Evolutionary conservation across 2,113 vertebrate genomes (phyloP).

Genomic region (Notothenia rossii): DNA sequence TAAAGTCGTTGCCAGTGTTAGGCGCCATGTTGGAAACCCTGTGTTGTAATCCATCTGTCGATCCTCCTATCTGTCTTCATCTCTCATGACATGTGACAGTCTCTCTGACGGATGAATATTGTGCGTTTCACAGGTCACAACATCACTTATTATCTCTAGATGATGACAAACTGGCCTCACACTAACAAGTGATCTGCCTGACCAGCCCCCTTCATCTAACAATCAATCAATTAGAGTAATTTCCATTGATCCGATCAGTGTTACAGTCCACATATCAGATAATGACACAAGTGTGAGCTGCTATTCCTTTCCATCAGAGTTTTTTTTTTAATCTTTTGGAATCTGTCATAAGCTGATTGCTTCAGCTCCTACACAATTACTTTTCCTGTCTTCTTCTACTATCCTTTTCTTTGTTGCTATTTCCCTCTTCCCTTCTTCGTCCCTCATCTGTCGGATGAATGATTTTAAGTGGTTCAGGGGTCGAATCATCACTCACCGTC

Average conservation of each 20-base stretch:
- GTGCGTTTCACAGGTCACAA: constrained; percentile 54
- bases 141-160: constrained; percentile 36
- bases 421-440: neutral
- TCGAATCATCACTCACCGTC: constrained; percentile 47
- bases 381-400: neutral
- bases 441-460: constrained; percentile 36
- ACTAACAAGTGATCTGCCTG: constrained; percentile 27
- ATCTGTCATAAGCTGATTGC: constrained; percentile 5
- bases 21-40: neutral
- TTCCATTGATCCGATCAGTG: constrained; percentile 50
- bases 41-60: neutral
- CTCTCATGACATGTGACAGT: constrained; percentile 39
- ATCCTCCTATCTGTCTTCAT: constrained; percentile 24
- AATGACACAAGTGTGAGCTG: neutral
- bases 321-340: neutral
- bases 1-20: constrained; percentile 5
- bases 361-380: neutral
- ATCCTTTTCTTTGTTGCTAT: neutral
- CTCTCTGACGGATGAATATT: constrained; percentile 48
- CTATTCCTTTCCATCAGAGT: constrained; percentile 17
- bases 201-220: constrained; percentile 10
- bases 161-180: constrained; percentile 72
- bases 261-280: constrained; percentile 19
- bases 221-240: constrained; percentile 61
- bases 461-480: constrained; percentile 47